Evolutionary conservation across 2,113 vertebrate species (phyloP).

Genomic region (Sterrhoptilus dennistouni): DNA sequence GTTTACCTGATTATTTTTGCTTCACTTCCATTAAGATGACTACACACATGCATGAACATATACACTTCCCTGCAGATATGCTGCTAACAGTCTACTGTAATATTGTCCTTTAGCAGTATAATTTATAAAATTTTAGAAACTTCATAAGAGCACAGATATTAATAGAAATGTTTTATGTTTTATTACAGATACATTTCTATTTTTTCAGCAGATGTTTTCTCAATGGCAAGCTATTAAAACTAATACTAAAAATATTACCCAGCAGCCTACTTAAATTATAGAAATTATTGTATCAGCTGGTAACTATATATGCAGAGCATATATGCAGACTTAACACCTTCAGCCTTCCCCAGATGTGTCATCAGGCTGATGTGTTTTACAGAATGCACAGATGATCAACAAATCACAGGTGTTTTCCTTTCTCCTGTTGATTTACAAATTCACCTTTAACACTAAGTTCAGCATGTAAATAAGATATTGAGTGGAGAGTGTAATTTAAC

Average conservation of each 20-base stretch:
- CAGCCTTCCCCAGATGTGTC: neutral
- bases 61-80: neutral
- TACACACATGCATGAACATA: neutral
- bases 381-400: neutral
- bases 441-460: neutral
- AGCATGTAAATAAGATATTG: neutral
- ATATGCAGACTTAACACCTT: neutral
- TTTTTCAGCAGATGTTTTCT: neutral
- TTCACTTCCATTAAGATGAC: neutral
- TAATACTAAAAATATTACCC: neutral
- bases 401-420: neutral
- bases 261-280: neutral
- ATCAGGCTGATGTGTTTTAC: neutral
- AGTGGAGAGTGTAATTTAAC: neutral
- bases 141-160: neutral
- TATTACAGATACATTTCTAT: neutral
- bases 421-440: neutral
- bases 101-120: neutral
- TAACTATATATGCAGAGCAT: neutral
- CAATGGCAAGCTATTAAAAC: neutral
- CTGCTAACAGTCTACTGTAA: neutral
- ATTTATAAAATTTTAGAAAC: neutral
- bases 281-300: neutral
- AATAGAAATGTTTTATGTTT: neutral
- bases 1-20: slow-evolving; percentile 28